A percentile compares a stretch with the other conserved stretches of the same genome.
Evolutionary conservation across 2,888 invertebrate genomes (phyloP).

Genomic region (Cephus spinipes): DNA sequence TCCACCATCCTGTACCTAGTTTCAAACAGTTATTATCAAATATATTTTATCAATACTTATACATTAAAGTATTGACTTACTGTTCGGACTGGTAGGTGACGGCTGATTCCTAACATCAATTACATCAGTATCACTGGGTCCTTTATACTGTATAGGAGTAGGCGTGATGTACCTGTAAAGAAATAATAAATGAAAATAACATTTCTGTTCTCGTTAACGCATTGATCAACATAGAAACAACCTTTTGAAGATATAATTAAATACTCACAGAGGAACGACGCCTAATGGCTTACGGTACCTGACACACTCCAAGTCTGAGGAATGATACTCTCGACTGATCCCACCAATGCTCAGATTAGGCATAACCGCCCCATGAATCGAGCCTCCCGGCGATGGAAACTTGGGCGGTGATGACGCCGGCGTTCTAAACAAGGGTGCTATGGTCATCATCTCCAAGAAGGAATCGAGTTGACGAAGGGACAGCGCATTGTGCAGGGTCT

Average conservation of each 20-base stretch:
- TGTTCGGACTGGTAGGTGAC: slow-evolving; percentile 63
- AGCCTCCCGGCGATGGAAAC: slow-evolving; percentile 70
- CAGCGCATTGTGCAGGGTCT: slow-evolving; percentile 97
- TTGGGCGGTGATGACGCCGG: slow-evolving; percentile 80
- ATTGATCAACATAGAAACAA: neutral
- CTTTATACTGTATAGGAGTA: slow-evolving; percentile 53
- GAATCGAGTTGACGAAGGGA: slow-evolving; percentile 91
- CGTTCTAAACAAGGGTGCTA: slow-evolving; percentile 78
- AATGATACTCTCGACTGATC: slow-evolving; percentile 53
- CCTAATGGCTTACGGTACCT: slow-evolving; percentile 54
- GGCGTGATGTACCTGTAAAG: slow-evolving; percentile 53
- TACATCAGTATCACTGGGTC: slow-evolving; percentile 47
- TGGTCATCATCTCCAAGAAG: slow-evolving; percentile 89
- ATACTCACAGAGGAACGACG: slow-evolving; percentile 43
- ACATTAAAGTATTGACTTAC: slow-evolving; percentile 40
- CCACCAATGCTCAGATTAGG: slow-evolving; percentile 49
- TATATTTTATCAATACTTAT: neutral
- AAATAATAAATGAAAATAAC: slow-evolving; percentile 2
- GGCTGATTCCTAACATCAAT: slow-evolving; percentile 55
- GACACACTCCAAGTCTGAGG: slow-evolving; percentile 57
- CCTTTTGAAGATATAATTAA: slow-evolving; percentile 5
- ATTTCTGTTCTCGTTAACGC: neutral
- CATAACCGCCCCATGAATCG: slow-evolving; percentile 45
- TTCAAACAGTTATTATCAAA: neutral
- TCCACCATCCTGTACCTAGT: slow-evolving; percentile 81